Base-by-base conservation (phyloP, 2,888 invertebrate genomes). In the Nipponacmea schrenckii region DNA sequence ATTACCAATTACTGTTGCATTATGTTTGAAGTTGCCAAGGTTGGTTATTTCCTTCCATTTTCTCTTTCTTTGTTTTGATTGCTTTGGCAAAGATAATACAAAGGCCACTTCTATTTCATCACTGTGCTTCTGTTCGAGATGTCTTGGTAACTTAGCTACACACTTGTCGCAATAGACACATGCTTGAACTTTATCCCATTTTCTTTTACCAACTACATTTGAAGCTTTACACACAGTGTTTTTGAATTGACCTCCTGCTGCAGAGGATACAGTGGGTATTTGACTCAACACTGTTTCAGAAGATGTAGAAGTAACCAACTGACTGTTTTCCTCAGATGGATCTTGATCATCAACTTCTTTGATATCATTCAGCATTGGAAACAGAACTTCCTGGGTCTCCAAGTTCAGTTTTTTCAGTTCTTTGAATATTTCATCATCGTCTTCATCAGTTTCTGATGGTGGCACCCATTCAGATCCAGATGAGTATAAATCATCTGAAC, bases 71-170 rank as follows among this genome's bases (percentile, higher is more conserved):
- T 46, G 46, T 46, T 46, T 46, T 12, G 46, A 46, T 46, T 46
- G 12, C 20, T 56, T 56, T n/a, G 56, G 56, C 56, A 56, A 56
- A 56, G 56, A 56, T 56, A 17, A 56, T 56, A n/a, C 56, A 56
- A 56, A 56, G n/a, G 56, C 56, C 15, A 56, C 56, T n/a, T 56
- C 56, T 12, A 56, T 56, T n/a, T 56, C 56, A 56, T 56, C 56
- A 56, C 8, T 24, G n/a, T 56, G 56, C n/a, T 56, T 56, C 20
- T 56, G 56, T 56, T 56, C 56, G 17, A 56, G 56, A 56, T 56
- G 56, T 56, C 56, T 39, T 56, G 56, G 56, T 56, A 56, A 56
- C n/a, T 56, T 56, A n/a, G 56, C 56, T 56, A 56, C 56, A 56
- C 56, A 20, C n/a, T 56, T 56, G n/a, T 56, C 56, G 3, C 56